Evolutionary conservation across 1,140 invertebrate genomes (phyloP).

Genomic region (Bombus cullumanus): DNA sequence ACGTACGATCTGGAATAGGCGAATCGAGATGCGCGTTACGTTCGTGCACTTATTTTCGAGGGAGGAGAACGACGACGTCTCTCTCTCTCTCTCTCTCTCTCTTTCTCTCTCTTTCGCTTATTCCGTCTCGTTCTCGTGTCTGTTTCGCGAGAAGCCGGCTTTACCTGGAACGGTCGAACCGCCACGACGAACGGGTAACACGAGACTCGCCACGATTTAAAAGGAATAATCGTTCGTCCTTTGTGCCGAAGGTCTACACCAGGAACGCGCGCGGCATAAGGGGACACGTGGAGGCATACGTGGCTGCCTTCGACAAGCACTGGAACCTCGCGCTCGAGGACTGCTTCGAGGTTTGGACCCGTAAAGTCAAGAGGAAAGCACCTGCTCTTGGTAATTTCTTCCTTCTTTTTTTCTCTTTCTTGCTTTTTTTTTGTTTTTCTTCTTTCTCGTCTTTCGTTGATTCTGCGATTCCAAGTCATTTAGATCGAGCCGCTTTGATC

Average conservation of each 20-base stretch:
- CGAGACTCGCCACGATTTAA: conserved; percentile 61
- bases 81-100: background rate
- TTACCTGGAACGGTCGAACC: conserved; percentile 64
- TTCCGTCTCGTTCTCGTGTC: background rate
- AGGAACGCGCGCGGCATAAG: conserved; percentile 87
- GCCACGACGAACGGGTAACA: conserved; percentile 4
- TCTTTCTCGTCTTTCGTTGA: no score
- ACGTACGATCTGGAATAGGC: conserved; percentile 34
- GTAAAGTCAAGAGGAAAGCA: conserved; percentile 85
- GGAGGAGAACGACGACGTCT: background rate
- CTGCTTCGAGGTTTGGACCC: conserved; percentile 93
- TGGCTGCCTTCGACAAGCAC: conserved; percentile 96
- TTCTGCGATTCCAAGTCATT: background rate
- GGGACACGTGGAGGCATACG: conserved; percentile 90
- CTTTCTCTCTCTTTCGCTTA: background rate
- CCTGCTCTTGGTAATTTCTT: conserved; percentile 82
- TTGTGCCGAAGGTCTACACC: conserved; percentile 85
- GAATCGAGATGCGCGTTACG: conserved; percentile 22
- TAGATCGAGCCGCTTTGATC: background rate
- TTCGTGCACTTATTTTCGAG: conserved; percentile 15
- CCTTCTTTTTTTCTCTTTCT: background rate
- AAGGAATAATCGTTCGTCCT: conserved; percentile 75
- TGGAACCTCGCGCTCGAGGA: conserved; percentile 96
- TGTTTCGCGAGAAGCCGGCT: conserved; percentile 51
- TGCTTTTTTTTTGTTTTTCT: background rate